phyloP scores from a whole-genome alignment of 2,888 invertebrate species.

The Helobdella robusta region DNA sequence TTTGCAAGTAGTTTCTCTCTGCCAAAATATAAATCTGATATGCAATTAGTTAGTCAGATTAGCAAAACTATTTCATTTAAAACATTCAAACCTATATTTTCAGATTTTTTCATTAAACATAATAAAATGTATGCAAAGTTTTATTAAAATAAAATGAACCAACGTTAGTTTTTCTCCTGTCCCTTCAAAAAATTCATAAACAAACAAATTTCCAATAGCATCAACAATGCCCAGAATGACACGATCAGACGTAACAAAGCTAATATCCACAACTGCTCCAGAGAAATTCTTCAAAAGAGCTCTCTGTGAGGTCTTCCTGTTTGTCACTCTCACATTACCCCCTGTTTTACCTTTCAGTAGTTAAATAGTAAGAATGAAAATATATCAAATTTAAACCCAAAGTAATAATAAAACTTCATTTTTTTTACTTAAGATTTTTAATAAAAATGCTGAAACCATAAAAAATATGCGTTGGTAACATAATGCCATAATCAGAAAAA shows the following conservation, averaged over 20 bases:
- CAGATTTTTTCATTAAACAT: neutral
- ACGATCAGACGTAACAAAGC: constrained; percentile 72
- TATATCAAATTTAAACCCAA: neutral
- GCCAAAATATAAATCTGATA: neutral
- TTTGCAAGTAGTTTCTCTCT: constrained; percentile 7
- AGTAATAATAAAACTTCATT: no score
- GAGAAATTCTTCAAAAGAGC: constrained; percentile 75
- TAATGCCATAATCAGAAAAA: neutral
- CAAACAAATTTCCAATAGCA: constrained; percentile 70
- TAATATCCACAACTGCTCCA: constrained; percentile 78
- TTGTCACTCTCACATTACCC: constrained; percentile 71
- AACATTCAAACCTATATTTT: neutral
- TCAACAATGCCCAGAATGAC: constrained; percentile 79
- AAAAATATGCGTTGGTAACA: neutral
- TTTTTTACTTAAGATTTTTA: no score
- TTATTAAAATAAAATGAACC: constrained; percentile 34
- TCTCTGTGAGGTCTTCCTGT: constrained; percentile 65
- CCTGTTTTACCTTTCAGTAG: constrained; percentile 41
- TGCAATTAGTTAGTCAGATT: neutral
- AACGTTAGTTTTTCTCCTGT: constrained; percentile 44
- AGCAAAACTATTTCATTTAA: neutral
- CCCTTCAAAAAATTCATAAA: constrained; percentile 50
- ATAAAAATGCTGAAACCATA: no score
- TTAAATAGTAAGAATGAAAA: neutral
- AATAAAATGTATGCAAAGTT: neutral